Evolutionary conservation across 2,113 vertebrate species (phyloP).

Genomic region (Colinus virginianus): DNA sequence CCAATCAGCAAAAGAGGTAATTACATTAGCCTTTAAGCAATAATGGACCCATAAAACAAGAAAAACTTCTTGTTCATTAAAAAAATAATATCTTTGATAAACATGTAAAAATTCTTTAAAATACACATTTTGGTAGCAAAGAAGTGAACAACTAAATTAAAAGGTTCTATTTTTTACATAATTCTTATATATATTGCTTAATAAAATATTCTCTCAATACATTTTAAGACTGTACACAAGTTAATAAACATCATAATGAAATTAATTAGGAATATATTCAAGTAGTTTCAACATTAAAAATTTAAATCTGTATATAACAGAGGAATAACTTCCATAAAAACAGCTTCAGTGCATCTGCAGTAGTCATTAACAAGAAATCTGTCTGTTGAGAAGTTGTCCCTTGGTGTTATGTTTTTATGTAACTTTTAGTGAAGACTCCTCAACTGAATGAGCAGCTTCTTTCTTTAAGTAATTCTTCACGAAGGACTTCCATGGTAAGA

Average conservation of each 20-base stretch:
- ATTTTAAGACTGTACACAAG: constrained; percentile 80
- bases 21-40: not conserved
- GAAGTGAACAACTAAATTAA: constrained; percentile 74
- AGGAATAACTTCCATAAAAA: constrained; percentile 57
- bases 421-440: constrained; percentile 43
- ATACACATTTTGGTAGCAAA: constrained; percentile 78
- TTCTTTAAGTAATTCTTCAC: constrained; percentile 34
- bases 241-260: constrained; percentile 74
- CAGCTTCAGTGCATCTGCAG: constrained; percentile 75
- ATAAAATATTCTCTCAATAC: constrained; percentile 79
- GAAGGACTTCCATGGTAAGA: constrained; percentile 29
- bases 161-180: constrained; percentile 81
- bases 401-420: constrained; percentile 32
- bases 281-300: constrained; percentile 67
- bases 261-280: constrained; percentile 75
- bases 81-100: constrained; percentile 53
- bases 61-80: constrained; percentile 27
- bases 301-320: constrained; percentile 53
- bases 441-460: constrained; percentile 19
- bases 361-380: constrained; percentile 63
- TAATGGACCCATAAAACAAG: constrained; percentile 43
- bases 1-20: constrained; percentile 24
- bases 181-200: constrained; percentile 75
- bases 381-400: constrained; percentile 44
- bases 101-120: constrained; percentile 71